phyloP scores from a whole-genome alignment of 1,140 invertebrate genomes.

The Drosophila bipectinata region DNA sequence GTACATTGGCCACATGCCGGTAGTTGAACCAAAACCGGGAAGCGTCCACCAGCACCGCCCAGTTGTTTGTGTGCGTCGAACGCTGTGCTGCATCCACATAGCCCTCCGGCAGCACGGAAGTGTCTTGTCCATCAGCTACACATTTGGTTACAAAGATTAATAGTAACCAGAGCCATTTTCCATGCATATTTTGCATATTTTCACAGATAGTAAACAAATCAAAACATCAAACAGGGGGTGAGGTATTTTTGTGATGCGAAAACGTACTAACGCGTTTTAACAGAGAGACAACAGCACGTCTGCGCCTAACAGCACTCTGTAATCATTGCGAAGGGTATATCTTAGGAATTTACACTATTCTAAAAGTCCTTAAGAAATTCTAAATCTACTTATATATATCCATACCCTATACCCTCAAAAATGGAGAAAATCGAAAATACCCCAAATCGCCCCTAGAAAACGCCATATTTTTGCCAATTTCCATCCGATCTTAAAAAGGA shows the following conservation, averaged over 20 bases:
- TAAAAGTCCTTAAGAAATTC: too few relatives aligned
- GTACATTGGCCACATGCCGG: constrained; percentile 98
- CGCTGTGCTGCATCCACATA: constrained; percentile 71
- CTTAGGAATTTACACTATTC: too few relatives aligned
- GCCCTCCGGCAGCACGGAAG: constrained; percentile 58
- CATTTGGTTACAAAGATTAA: neutral
- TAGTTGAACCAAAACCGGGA: constrained; percentile 99
- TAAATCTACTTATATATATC: too few relatives aligned
- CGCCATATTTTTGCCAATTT: too few relatives aligned
- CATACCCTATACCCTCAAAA: too few relatives aligned
- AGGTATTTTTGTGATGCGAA: neutral
- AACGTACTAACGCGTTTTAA: neutral
- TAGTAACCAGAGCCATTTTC: neutral
- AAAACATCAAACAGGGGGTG: neutral
- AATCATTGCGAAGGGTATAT: neutral
- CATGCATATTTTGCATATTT: neutral
- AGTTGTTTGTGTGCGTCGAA: constrained; percentile 97
- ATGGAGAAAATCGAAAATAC: too few relatives aligned
- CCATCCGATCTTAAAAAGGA: too few relatives aligned
- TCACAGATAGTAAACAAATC: neutral
- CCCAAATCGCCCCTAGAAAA: too few relatives aligned
- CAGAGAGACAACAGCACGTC: neutral
- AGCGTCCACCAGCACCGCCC: constrained; percentile 99
- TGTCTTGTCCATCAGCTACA: constrained; percentile 22
- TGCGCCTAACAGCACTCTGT: neutral